These are phyloP conservation scores for Odontamblyopus rebecca DNA, from an alignment of 2,797 vertebrate species.

Conservation along the genomic window DNA sequence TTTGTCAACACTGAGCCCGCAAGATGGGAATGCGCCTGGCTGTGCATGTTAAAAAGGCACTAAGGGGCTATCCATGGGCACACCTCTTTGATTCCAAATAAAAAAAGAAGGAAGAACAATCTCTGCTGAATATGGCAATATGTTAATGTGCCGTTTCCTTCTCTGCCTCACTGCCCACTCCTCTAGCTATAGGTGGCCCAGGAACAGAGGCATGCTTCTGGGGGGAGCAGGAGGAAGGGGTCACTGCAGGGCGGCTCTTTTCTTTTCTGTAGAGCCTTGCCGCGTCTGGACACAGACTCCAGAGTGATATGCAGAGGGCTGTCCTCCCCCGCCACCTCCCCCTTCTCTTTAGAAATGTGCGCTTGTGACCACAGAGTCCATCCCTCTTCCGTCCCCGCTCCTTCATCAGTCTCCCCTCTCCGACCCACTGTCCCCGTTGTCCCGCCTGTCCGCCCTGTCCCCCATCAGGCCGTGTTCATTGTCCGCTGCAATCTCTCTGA, in stretches of 20 bases:
- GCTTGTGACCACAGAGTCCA: conserved; percentile 57
- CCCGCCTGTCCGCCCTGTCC: conserved; percentile 38
- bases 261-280: conserved; percentile 75
- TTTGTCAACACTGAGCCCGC: conserved; percentile 79
- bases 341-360: conserved; percentile 46
- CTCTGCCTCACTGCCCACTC: conserved; percentile 73
- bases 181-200: conserved; percentile 84
- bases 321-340: conserved; percentile 56
- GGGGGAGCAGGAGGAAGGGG: conserved; percentile 61
- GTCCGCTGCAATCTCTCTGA: conserved; percentile 80
- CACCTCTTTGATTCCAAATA: conserved; percentile 73
- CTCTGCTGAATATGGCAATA: conserved; percentile 85
- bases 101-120: conserved; percentile 66
- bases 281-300: conserved; percentile 81
- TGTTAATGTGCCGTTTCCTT: conserved; percentile 80
- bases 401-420: conserved; percentile 48
- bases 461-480: conserved; percentile 68
- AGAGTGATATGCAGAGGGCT: conserved; percentile 80
- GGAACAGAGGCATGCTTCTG: conserved; percentile 76
- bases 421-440: conserved; percentile 27
- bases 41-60: conserved; percentile 78
- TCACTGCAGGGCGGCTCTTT: conserved; percentile 70
- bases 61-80: conserved; percentile 73
- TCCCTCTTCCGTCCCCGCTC: conserved; percentile 56
- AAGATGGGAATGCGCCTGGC: conserved; percentile 75